A percentile compares a stretch with the other conserved stretches of the same genome.
Evolutionary conservation across 2,113 vertebrate species (phyloP).

Genomic region (Carollia perspicillata): DNA sequence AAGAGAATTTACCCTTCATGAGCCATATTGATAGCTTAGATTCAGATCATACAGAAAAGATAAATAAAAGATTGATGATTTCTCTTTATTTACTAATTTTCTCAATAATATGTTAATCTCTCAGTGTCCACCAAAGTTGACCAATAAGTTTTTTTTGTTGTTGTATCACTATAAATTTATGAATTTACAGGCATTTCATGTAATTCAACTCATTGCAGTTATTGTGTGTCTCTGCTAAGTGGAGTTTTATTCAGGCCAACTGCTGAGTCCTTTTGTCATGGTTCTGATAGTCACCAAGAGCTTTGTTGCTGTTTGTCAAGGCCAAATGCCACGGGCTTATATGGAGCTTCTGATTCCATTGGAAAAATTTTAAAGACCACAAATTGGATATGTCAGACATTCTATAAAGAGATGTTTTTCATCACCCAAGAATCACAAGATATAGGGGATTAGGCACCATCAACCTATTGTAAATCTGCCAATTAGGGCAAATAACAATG

Average conservation of each 20-base stretch:
- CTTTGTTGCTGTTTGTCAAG: not conserved
- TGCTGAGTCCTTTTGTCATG: not conserved
- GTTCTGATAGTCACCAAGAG: not conserved
- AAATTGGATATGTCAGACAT: not conserved
- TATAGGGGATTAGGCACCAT: not conserved
- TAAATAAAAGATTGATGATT: not conserved
- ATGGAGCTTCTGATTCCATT: not conserved
- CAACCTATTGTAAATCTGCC: no score
- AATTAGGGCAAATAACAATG: not conserved
- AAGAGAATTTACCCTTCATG: not conserved
- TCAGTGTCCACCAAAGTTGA: not conserved
- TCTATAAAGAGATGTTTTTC: not conserved
- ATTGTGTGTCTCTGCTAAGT: not conserved
- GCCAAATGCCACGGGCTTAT: not conserved
- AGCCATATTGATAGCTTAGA: not conserved
- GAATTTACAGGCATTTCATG: not conserved
- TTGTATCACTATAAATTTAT: not conserved
- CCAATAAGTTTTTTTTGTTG: not conserved
- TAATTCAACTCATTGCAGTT: not conserved
- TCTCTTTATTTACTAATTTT: not conserved
- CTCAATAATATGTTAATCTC: not conserved
- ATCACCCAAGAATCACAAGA: not conserved
- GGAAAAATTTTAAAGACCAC: not conserved
- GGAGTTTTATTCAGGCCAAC: not conserved
- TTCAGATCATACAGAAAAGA: not conserved